Evolutionary conservation across 2,888 invertebrate genomes (phyloP).

Genomic region (Alloscopus bannaensis): DNA sequence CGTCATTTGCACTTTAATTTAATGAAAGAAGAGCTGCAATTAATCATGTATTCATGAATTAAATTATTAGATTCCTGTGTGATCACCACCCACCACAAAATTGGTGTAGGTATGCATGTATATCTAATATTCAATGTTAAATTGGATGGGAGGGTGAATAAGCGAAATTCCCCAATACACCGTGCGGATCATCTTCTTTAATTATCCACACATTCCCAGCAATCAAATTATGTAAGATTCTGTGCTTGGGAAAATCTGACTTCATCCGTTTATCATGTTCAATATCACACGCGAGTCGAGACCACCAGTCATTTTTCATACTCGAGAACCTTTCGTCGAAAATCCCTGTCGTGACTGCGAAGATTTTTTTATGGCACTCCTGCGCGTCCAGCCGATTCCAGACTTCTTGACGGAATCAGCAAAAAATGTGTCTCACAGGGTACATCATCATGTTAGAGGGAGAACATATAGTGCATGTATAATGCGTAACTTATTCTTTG

Average conservation of each 20-base stretch:
- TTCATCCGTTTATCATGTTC: too few relatives aligned
- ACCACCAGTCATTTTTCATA: too few relatives aligned
- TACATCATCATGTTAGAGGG: too few relatives aligned
- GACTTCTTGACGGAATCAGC: too few relatives aligned
- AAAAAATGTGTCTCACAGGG: too few relatives aligned
- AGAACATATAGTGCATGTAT: too few relatives aligned
- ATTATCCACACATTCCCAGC: slow-evolving; percentile 25
- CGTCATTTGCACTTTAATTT: not conserved
- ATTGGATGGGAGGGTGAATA: not conserved
- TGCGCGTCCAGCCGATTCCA: too few relatives aligned
- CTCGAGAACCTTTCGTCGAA: not conserved
- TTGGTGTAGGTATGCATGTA: not conserved
- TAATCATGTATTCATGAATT: slow-evolving; percentile 15
- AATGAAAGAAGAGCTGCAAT: too few relatives aligned
- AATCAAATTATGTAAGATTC: not conserved
- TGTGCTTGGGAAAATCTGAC: not conserved
- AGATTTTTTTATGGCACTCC: not conserved
- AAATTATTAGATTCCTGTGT: not conserved
- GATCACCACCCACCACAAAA: not conserved
- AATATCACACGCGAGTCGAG: too few relatives aligned
- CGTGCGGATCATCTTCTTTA: slow-evolving; percentile 29
- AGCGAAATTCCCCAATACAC: not conserved
- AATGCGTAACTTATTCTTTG: too few relatives aligned
- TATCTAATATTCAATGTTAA: not conserved
- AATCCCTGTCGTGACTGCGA: not conserved